phyloP scores from a whole-genome alignment of 2,888 invertebrate species.

The Ophion slaviceki region DNA sequence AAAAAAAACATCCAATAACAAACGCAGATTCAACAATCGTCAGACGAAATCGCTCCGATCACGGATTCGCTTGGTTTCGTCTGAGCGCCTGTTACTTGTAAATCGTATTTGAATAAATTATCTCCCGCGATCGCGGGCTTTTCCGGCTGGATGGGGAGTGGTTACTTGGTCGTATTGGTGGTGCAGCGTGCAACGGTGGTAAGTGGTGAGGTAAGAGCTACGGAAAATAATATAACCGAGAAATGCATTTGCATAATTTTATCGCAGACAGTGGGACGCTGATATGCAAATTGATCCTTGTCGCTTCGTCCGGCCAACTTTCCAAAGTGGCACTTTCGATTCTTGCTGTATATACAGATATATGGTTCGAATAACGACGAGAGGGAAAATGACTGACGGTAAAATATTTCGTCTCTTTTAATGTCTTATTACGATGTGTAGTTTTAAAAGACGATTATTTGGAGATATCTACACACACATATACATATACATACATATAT shows the following conservation, averaged over 20 bases:
- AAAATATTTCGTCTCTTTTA: constrained; percentile 53
- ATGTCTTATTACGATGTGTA: constrained; percentile 43
- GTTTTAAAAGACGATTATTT: constrained; percentile 8
- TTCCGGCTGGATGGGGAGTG: constrained; percentile 13
- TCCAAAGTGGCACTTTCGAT: constrained; percentile 58
- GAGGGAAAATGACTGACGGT: constrained; percentile 1
- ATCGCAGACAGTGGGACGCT: constrained; percentile 35
- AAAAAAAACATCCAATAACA: neutral
- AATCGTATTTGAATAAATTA: constrained; percentile 59
- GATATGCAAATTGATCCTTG: constrained; percentile 58
- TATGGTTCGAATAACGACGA: constrained; percentile 14
- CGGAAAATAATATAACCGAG: constrained; percentile 62
- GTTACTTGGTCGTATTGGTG: neutral
- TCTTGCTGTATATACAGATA: constrained; percentile 1
- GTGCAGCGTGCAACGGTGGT: no score
- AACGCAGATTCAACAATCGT: constrained; percentile 6
- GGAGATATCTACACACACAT: constrained; percentile 1
- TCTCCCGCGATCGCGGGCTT: constrained; percentile 30
- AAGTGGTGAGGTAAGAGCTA: constrained; percentile 11
- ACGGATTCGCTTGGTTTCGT: constrained; percentile 16
- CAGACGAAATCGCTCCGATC: constrained; percentile 5
- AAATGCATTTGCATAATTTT: constrained; percentile 63
- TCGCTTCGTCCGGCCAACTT: constrained; percentile 54
- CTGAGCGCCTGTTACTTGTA: constrained; percentile 33
- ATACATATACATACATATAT: no score